Base-by-base conservation (phyloP, 2,888 invertebrate genomes). In the Drosophila suboccidentalis region DNA sequence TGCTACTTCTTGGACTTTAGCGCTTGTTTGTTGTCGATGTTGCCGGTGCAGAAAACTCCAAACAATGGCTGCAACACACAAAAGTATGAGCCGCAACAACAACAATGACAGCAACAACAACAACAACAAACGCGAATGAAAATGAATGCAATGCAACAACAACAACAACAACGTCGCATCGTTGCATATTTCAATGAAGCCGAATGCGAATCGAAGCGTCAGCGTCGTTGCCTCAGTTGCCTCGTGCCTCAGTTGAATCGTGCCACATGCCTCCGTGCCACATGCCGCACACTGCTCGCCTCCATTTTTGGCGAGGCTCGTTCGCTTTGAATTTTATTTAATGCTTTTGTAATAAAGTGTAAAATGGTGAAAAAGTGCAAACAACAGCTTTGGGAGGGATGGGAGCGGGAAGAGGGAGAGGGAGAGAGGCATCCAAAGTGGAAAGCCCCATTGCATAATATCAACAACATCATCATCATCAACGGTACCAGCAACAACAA, bases 261-360 rank as follows among this genome's bases (percentile, higher is more conserved):
- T 17, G 41, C 17, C 17, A 4, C 5, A 0, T 34, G 49, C 49
- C 32, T 11, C 44, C 9, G 15, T 13, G 38, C 60, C 58, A 13
- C 60, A 47, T 67, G 41, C 66, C 69, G 11, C 51, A 9, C 66
- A 50, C 58, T 51, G 66, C 60, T 32, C 22, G 58, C 54, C 55
- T 57, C 64, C 65, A 67, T 67, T 29, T 72, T 72, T 59, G 62
- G 61, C 67, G 76, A 66, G 76, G 63, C 85, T 71, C 88, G 76
- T 89, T 89, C 88, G 86, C 90, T 87, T 87, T 87, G 88, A 85
- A 87, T 87, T 87, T 87, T 82, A 87, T 89, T 87, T 89, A 87
- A 89, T 89, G 90, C 88, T 88, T 87, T 87, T 87, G 90, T 87
- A 87, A 87, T 89, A 87, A 86, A 87, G 87, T 87, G 87, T 82